A percentile compares a stretch with the other conserved stretches of the same genome.
phyloP scores from a whole-genome alignment of 2,113 vertebrate genomes.

The Actinemys pallida region DNA sequence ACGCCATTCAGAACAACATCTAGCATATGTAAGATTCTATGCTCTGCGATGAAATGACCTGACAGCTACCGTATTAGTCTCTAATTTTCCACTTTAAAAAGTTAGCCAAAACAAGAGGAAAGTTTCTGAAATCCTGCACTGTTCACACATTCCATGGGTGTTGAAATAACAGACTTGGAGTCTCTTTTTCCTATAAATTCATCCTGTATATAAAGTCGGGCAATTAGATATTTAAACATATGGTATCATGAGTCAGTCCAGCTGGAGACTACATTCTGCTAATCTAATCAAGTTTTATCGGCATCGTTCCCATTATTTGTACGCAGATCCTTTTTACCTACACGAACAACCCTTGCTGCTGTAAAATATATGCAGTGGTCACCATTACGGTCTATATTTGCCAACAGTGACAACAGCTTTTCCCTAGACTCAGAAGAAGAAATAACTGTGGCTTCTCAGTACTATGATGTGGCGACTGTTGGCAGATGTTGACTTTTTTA shows the following conservation, averaged over 20 bases:
- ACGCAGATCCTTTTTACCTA: slow-evolving; percentile 1
- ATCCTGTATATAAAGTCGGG: slow-evolving; percentile 55
- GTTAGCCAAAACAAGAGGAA: slow-evolving; percentile 53
- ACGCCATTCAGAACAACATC: slow-evolving; percentile 34
- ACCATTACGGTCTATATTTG: not conserved
- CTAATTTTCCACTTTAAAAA: slow-evolving; percentile 57
- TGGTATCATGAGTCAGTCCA: slow-evolving; percentile 3
- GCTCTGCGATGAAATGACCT: slow-evolving; percentile 49
- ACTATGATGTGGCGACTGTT: not conserved
- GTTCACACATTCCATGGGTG: slow-evolving; percentile 29
- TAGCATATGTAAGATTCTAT: slow-evolving; percentile 20
- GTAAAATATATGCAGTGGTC: not conserved
- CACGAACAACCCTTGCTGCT: not conserved
- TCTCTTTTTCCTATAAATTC: slow-evolving; percentile 63
- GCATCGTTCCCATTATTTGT: slow-evolving; percentile 9
- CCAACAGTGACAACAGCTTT: not conserved
- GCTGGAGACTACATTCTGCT: slow-evolving; percentile 32
- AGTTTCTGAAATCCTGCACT: slow-evolving; percentile 54
- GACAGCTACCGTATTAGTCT: slow-evolving; percentile 40
- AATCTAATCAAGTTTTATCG: slow-evolving; percentile 46
- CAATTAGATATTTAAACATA: slow-evolving; percentile 50
- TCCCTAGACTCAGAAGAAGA: not conserved
- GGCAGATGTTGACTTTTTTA: slow-evolving; percentile 6
- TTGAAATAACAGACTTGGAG: slow-evolving; percentile 48
- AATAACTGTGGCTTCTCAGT: not conserved